Evolutionary conservation across 2,888 invertebrate genomes (phyloP).

Genomic region (Drosophila quasianomalipes): DNA sequence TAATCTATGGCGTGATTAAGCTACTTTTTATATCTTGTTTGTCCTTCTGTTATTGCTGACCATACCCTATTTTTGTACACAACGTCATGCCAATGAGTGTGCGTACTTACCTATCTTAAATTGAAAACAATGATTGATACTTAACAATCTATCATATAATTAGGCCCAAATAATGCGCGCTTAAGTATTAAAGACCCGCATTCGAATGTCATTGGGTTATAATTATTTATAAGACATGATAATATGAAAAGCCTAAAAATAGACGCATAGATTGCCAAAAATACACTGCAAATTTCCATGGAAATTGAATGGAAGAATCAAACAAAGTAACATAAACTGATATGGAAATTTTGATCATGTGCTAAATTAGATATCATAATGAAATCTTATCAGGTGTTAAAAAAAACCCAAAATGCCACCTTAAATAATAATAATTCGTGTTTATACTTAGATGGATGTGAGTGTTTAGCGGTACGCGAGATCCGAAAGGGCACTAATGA

Average conservation of each 20-base stretch:
- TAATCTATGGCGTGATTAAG: background rate
- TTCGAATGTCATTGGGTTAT: conserved; percentile 19
- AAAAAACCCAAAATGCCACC: conserved; percentile 48
- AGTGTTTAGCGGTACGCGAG: conserved; percentile 38
- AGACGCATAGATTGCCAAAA: conserved; percentile 32
- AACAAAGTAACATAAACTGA: conserved; percentile 33
- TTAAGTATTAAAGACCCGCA: conserved; percentile 6
- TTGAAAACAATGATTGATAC: conserved; percentile 10
- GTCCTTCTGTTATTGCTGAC: conserved; percentile 6
- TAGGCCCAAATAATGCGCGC: conserved; percentile 21
- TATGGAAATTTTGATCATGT: conserved; percentile 56
- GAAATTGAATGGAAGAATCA: conserved; percentile 18
- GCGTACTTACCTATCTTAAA: background rate
- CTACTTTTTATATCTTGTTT: background rate
- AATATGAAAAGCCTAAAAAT: conserved; percentile 22
- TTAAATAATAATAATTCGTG: conserved; percentile 44
- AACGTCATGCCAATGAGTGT: background rate
- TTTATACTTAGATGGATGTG: conserved; percentile 31
- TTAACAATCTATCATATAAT: conserved; percentile 32
- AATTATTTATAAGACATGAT: conserved; percentile 7
- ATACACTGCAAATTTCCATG: conserved; percentile 36
- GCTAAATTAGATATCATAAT: conserved; percentile 71
- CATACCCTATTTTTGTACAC: background rate
- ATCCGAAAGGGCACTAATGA: conserved; percentile 28
- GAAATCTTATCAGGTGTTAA: conserved; percentile 78